Evolutionary conservation across 2,888 invertebrate genomes (phyloP), one percentile per base, ranked within the genome.

Genomic region (Tinea trinotella): DNA sequence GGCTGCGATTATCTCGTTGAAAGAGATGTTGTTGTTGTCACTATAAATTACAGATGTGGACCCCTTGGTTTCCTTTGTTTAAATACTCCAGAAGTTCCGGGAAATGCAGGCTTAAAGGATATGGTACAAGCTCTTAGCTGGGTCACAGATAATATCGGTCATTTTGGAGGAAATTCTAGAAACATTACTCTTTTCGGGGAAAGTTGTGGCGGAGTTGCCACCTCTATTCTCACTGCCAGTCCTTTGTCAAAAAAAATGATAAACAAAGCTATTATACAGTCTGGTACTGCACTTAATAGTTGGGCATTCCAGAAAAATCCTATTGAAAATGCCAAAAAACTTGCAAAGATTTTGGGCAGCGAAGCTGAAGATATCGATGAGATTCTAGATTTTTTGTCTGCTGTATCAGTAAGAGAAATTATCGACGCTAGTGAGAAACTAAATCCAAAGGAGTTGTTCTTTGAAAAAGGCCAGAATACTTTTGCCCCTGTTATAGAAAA

Each of bases 1-100:
- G 87, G 88, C 1, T 81, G 80, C 0, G 88, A 89, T 60, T 88
- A 76, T 57, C 62, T 89, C 10, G 76, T 89, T 5, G 89, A 89
- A 56, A 88, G 86, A 57, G 88, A 89, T 54, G 82, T 89, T 0
- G 74, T 89, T 0, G 66, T 89, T 1, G 89, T 89, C 0, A 88
- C 88, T 0, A 59, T 88, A 0, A 89, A 89, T 64, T 89, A 86
- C 62, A 83, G 89, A 63, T 78, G 77, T 19, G 86, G 85, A 0
- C 67, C 69, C 0, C 59, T 85, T n/a, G 85, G 85, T 30, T 85
- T 85, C 64, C 62, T 85, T 1, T 64, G 80, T 35, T 57, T 85
- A 0, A 74, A 84, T 62, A 84, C 79, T 0, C 79, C 83, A 1
- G 85, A 84, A 49, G 72, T 84, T 0, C 84, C 85, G 0, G 85